Percentiles rank a stretch among this genome's conserved stretches.
Evolutionary conservation across 2,113 vertebrate species (phyloP).

Genomic region (Sceloporus undulatus): DNA sequence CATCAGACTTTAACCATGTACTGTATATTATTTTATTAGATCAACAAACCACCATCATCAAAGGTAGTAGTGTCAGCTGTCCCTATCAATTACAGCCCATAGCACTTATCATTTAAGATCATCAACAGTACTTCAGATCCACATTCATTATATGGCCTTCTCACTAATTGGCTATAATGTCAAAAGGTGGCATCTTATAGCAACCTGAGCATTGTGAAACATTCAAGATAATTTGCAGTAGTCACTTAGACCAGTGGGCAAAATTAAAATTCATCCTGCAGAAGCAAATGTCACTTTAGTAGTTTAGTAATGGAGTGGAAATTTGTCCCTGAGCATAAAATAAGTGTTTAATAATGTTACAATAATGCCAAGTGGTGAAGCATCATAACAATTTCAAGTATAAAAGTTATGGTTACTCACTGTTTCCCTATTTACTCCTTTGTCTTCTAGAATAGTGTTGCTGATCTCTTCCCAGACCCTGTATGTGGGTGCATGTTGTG

Average conservation of each 20-base stretch:
- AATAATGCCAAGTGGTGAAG: neutral
- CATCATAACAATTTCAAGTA: neutral
- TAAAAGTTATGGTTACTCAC: neutral
- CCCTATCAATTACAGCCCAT: neutral
- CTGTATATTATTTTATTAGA: neutral
- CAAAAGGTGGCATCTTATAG: neutral
- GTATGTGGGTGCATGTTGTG: no score
- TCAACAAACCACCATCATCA: neutral
- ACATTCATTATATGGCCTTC: neutral
- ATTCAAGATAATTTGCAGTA: neutral
- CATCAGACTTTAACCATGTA: neutral
- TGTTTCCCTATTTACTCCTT: neutral
- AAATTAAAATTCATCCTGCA: constrained; percentile 6
- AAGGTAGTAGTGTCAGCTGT: neutral
- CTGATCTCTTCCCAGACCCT: neutral
- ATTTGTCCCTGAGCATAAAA: constrained; percentile 3
- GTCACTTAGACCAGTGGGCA: neutral
- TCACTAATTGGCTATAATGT: neutral
- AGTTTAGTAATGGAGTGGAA: constrained; percentile 1
- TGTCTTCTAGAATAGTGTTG: neutral
- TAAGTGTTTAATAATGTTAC: constrained; percentile 1
- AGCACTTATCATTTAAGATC: neutral
- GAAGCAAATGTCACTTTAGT: constrained; percentile 10
- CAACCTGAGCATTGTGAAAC: neutral
- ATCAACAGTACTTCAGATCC: neutral